These are phyloP conservation scores for Tringa solitaria DNA, from an alignment of 2,113 vertebrate genomes.

Conservation along the genomic window DNA sequence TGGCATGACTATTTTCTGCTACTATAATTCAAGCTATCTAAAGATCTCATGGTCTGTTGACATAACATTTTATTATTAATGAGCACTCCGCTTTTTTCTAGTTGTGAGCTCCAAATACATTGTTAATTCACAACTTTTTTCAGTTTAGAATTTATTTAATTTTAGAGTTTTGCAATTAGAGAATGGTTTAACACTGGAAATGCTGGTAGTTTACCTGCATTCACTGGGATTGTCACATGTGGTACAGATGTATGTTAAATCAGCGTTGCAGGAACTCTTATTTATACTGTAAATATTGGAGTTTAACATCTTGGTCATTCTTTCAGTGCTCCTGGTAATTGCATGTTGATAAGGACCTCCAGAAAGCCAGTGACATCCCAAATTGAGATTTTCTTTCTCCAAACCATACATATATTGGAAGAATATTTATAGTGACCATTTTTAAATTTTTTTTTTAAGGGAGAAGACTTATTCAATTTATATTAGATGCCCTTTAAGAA, in stretches of 20 bases:
- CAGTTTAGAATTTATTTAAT: not conserved
- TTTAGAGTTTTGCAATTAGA: rapidly evolving
- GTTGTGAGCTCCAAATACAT: rapidly evolving
- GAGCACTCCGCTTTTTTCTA: rapidly evolving
- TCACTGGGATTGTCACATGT: not conserved
- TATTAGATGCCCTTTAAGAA: not conserved
- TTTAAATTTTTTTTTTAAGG: not conserved
- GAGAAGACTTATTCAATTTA: not conserved
- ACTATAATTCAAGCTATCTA: not conserved
- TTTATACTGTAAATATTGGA: not conserved
- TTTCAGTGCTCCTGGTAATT: not conserved
- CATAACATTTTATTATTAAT: rapidly evolving
- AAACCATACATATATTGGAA: rapidly evolving
- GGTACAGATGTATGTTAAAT: rapidly evolving
- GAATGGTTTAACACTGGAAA: not conserved
- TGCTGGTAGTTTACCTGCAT: not conserved
- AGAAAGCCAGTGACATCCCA: not conserved
- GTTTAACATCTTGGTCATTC: not conserved
- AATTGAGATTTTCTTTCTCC: not conserved
- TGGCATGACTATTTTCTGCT: not conserved
- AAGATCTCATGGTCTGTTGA: not conserved
- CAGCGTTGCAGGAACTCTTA: not conserved
- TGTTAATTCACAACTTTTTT: not conserved
- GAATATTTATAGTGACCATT: rapidly evolving
- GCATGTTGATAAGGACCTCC: not conserved